Evolutionary conservation across 2,113 vertebrate genomes (phyloP), one percentile per base, ranked within the genome.

Genomic region (Solea senegalensis): DNA sequence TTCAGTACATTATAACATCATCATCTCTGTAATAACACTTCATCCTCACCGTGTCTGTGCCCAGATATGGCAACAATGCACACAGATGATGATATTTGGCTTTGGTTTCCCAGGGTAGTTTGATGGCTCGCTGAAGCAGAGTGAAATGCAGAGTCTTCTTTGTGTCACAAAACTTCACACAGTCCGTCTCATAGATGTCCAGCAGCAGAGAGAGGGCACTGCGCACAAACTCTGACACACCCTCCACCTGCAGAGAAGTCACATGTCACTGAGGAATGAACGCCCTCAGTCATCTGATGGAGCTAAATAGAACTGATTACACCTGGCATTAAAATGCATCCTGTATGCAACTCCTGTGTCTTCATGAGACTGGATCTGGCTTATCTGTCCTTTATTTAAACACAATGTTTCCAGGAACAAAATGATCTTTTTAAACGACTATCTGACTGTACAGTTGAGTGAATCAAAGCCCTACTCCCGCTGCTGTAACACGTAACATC

Each of bases 101-200:
- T 90, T 94, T 95, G 64, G 93, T 80, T 83, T 96, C 94, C 95
- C 96, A 97, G 0, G 96, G 94, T 59, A 95, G 91, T 0, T 90
- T 86, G 53, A 91, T 62, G 16, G 93, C 83, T 46, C 85, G 93
- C 43, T 93, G 81, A 64, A 97, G 87, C 21, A 94, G 82, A 26
- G 90, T 65, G 0, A 45, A 73, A 75, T 93, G 93, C 40, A 96
- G 87, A 13, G 61, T 53, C 80, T 81, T 93, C 65, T 94, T 86
- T 5, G 81, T 46, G 21, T 91, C 91, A 44, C 82, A 70, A 58
- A 93, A 94, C 50, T 76, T 90, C 52, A 87, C 85, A 84, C 94
- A 95, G 58, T 97, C 96, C 21, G 90, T 84, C 15, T 92, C 74
- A 72, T 96, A 95, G 74, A 95, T 86, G 52, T 96, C 94, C 66